Evolutionary conservation across 2,113 vertebrate species (phyloP).

Genomic region (Peromyscus leucopus): DNA sequence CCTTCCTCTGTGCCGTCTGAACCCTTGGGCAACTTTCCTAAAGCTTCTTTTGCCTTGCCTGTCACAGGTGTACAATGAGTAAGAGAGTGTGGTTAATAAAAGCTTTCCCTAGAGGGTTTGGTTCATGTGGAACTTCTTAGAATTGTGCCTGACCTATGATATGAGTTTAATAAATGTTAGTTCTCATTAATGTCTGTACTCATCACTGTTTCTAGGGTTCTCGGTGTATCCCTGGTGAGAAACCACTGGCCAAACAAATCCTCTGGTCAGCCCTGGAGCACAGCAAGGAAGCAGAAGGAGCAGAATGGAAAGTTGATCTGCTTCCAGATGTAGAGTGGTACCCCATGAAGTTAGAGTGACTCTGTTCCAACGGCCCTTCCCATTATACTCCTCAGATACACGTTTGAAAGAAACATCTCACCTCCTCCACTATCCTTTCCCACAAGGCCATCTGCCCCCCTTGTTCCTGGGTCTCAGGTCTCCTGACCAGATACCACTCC

Average conservation of each 20-base stretch:
- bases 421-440: not conserved
- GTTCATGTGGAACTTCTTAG: not conserved
- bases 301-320: not conserved
- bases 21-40: not conserved
- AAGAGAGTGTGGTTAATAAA: not conserved
- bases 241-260: not conserved
- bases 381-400: not conserved
- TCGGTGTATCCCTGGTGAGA: not conserved
- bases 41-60: not conserved
- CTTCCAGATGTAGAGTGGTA: not conserved
- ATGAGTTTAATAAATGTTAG: not conserved
- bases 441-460: not conserved
- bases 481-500: not conserved
- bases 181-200: not conserved
- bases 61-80: not conserved
- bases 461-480: not conserved
- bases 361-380: not conserved
- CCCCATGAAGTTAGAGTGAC: not conserved
- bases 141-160: not conserved
- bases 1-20: not conserved
- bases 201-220: not conserved
- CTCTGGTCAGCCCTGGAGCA: not conserved
- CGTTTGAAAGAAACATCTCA: not conserved
- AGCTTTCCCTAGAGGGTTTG: not conserved
- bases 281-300: not conserved